These are phyloP conservation scores for Ophioninae sp. DNA, from an alignment of 2,888 invertebrate genomes.

Conservation along the genomic window DNA sequence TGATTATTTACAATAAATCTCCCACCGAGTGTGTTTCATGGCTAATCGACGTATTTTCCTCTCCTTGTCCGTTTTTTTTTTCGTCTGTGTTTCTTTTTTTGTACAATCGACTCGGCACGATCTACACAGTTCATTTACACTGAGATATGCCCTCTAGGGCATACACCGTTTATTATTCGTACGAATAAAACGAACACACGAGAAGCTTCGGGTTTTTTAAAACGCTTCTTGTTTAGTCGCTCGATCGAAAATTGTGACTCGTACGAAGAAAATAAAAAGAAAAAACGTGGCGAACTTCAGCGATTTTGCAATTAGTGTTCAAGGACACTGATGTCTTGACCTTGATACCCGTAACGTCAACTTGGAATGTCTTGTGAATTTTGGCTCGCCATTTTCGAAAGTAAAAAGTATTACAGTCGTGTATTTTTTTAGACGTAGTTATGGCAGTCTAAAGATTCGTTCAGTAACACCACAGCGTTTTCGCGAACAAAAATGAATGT, in stretches of 20 bases:
- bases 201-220: background rate
- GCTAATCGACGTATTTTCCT: conserved; percentile 50
- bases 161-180: conserved; percentile 59
- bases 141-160: conserved; percentile 69
- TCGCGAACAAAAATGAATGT: background rate
- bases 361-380: background rate
- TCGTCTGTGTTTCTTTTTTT: conserved; percentile 19
- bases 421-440: background rate
- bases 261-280: background rate
- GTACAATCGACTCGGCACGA: conserved; percentile 56
- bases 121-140: conserved; percentile 35
- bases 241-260: background rate
- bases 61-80: conserved; percentile 33
- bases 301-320: background rate
- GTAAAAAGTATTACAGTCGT: background rate
- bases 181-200: background rate
- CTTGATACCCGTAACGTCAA: background rate
- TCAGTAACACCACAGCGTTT: background rate
- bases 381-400: background rate
- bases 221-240: background rate
- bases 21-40: conserved; percentile 66
- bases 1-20: conserved; percentile 76
- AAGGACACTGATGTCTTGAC: background rate
- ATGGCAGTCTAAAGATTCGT: background rate
- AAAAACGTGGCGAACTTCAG: background rate